phyloP scores from a whole-genome alignment of 2,888 invertebrate species.

The Drosophila quasianomalipes region DNA sequence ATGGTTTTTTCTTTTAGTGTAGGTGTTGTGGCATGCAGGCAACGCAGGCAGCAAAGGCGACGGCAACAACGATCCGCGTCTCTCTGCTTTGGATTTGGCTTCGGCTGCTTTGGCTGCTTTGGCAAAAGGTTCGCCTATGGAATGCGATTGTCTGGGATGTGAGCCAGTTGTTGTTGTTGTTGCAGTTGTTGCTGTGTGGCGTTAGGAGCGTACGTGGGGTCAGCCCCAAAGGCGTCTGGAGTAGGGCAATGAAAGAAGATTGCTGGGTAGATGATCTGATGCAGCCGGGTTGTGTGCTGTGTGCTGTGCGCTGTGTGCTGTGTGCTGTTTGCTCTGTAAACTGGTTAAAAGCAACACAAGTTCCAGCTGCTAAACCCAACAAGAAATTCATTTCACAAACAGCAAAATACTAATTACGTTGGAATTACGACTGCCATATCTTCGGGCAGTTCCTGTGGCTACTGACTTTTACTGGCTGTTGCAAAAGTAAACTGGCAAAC shows the following conservation, averaged over 20 bases:
- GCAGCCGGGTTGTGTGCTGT: slow-evolving; percentile 9
- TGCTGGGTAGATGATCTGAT: slow-evolving; percentile 37
- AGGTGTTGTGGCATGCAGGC: slow-evolving; percentile 76
- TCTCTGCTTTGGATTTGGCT: slow-evolving; percentile 9
- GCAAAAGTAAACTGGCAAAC: not conserved
- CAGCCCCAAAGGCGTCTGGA: slow-evolving; percentile 61
- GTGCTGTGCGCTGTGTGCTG: not conserved
- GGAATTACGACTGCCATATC: slow-evolving; percentile 2
- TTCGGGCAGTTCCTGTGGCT: not conserved
- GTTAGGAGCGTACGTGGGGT: slow-evolving; percentile 74
- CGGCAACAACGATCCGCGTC: slow-evolving; percentile 4
- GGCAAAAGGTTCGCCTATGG: slow-evolving; percentile 59
- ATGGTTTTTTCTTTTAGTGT: slow-evolving; percentile 56
- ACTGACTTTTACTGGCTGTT: not conserved
- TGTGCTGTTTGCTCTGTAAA: slow-evolving; percentile 17
- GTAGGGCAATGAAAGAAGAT: slow-evolving; percentile 54
- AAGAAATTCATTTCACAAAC: slow-evolving; percentile 17
- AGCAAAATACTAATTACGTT: slow-evolving; percentile 21
- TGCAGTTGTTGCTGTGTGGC: slow-evolving; percentile 40
- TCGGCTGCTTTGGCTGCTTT: slow-evolving; percentile 17
- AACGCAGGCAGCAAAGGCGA: slow-evolving; percentile 40
- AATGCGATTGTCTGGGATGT: slow-evolving; percentile 71
- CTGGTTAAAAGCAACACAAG: slow-evolving; percentile 36
- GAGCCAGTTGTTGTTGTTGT: slow-evolving; percentile 27
- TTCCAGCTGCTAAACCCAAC: slow-evolving; percentile 23